A percentile compares a stretch with the other conserved stretches of the same genome.
Conservation (phyloP, 2,113 vertebrate species). For the Otolemur garnettii region DNA sequence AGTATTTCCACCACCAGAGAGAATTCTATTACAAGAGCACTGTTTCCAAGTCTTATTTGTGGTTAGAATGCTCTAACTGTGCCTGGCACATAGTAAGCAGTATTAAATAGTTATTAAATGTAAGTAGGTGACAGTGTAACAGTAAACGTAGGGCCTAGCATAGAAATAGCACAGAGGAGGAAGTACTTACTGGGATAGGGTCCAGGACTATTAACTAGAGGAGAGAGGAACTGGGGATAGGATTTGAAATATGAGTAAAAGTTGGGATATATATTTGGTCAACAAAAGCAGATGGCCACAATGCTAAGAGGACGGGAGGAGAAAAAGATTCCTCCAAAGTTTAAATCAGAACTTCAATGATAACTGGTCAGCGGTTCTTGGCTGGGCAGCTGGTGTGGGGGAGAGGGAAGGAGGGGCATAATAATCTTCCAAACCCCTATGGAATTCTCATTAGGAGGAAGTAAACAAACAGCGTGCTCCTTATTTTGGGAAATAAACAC, state of each 20-base stretch:
- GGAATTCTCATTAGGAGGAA: slow-evolving; percentile 48
- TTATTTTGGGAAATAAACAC: slow-evolving; percentile 72
- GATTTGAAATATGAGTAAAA: not conserved
- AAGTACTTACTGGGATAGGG: not conserved
- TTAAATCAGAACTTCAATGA: not conserved
- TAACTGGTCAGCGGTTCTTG: not conserved
- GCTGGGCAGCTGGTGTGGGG: not conserved
- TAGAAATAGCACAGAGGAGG: not conserved
- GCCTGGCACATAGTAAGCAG: not conserved
- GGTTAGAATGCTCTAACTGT: not conserved
- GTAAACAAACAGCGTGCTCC: slow-evolving; percentile 66
- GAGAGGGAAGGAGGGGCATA: not conserved
- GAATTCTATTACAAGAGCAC: not conserved
- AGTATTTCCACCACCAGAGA: not conserved
- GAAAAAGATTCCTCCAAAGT: not conserved
- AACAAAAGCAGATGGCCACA: not conserved
- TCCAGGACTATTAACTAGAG: not conserved
- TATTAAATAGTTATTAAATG: not conserved
- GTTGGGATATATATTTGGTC: not conserved
- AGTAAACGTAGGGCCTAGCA: not conserved
- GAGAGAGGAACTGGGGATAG: not conserved
- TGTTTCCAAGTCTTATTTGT: not conserved
- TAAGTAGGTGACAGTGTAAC: not conserved
- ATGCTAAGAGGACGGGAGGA: not conserved
- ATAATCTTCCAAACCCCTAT: slow-evolving; percentile 22